phyloP scores from a whole-genome alignment of 2,113 vertebrate genomes.

The Petrocephalus zakoni region DNA sequence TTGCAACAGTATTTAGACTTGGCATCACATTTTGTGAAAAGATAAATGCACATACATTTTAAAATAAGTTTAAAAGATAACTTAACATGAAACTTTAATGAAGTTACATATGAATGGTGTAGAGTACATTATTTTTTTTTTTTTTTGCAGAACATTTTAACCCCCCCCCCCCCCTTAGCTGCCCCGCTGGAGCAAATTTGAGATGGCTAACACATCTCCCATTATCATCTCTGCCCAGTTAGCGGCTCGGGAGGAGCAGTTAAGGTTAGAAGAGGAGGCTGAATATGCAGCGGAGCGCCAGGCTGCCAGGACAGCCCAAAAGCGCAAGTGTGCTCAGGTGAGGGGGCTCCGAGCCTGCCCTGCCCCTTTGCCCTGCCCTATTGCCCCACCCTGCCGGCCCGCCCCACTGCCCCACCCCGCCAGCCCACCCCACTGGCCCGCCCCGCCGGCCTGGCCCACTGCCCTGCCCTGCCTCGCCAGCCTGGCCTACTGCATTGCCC shows the following conservation, averaged over 20 bases:
- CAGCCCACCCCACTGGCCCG: neutral
- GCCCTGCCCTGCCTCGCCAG: conserved; percentile 11
- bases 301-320: neutral
- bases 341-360: conserved; percentile 65
- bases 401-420: too few relatives aligned
- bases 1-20: too few relatives aligned
- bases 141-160: neutral
- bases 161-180: conserved; percentile 20
- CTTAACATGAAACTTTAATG: neutral
- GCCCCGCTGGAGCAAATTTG: conserved; percentile 47
- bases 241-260: neutral
- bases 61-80: neutral
- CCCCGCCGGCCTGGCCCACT: conserved; percentile 49
- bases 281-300: neutral
- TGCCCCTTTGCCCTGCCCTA: too few relatives aligned
- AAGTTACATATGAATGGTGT: neutral
- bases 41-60: neutral
- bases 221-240: conserved; percentile 52
- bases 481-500: conserved; percentile 26
- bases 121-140: neutral
- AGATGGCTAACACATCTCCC: conserved; percentile 39
- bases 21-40: neutral
- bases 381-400: conserved; percentile 46
- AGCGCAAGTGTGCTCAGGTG: conserved; percentile 51
- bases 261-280: conserved; percentile 12